Percentiles rank a stretch among this genome's conserved stretches.
phyloP scores from a whole-genome alignment of 2,113 vertebrate species.

The Lophius piscatorius region DNA sequence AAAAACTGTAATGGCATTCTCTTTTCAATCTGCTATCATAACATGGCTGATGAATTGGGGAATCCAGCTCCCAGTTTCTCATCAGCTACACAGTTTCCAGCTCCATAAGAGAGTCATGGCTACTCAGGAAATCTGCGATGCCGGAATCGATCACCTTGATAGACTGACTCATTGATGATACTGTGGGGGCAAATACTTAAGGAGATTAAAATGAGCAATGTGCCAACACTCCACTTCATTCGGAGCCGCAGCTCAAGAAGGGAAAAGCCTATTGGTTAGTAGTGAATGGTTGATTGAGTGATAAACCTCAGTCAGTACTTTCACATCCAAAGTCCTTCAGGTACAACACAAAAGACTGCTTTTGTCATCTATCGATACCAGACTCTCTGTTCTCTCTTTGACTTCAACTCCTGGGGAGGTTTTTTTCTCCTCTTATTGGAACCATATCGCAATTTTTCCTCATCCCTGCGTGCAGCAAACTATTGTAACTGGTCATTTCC shows the following conservation, averaged over 20 bases:
- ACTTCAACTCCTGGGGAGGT: too few relatives aligned
- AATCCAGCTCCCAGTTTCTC: conserved; percentile 17
- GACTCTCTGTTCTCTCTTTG: too few relatives aligned
- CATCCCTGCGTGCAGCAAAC: too few relatives aligned
- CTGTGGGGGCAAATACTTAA: conserved; percentile 69
- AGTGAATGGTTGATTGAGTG: conserved; percentile 44
- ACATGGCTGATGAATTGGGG: conserved; percentile 41
- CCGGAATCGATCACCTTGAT: conserved; percentile 56
- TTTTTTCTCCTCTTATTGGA: too few relatives aligned
- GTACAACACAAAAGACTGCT: too few relatives aligned
- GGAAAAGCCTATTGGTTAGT: conserved; percentile 55
- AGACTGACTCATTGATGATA: conserved; percentile 53
- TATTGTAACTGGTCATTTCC: too few relatives aligned
- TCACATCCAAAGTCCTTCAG: conserved; percentile 28
- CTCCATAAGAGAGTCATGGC: conserved; percentile 12
- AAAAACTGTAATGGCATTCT: conserved; percentile 26
- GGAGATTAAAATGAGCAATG: conserved; percentile 74
- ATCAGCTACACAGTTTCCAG: conserved; percentile 11
- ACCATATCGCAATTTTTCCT: too few relatives aligned
- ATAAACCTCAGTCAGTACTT: conserved; percentile 60
- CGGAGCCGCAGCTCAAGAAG: conserved; percentile 32
- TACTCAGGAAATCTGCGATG: conserved; percentile 34
- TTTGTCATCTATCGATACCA: too few relatives aligned
- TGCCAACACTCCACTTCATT: conserved; percentile 68
- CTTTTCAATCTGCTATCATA: conserved; percentile 38